These are phyloP conservation scores for Celastrina argiolus DNA, from an alignment of 2,888 invertebrate species.

Conservation along the genomic window DNA sequence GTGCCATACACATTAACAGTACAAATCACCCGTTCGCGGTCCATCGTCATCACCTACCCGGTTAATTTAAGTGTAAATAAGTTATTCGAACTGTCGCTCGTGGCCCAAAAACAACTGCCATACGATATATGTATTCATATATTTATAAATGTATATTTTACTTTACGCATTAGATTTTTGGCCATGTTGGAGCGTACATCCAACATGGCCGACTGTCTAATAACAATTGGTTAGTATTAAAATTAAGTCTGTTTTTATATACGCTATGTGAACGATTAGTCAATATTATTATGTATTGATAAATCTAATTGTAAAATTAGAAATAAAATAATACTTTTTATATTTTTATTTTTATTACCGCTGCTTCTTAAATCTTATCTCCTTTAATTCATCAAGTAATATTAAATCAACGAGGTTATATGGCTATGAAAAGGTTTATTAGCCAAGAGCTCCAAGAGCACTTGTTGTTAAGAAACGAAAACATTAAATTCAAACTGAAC, in stretches of 20 bases:
- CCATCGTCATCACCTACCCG: conserved; percentile 11
- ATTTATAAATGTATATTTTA: conserved; percentile 42
- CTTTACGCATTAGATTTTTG: conserved; percentile 63
- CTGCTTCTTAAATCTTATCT: too few species aligned
- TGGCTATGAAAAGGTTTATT: too few species aligned
- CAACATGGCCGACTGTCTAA: conserved; percentile 70
- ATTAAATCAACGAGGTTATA: too few species aligned
- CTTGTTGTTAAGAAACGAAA: too few species aligned
- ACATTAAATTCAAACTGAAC: too few species aligned
- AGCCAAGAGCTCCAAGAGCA: too few species aligned
- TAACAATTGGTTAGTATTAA: conserved; percentile 50
- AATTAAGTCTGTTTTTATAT: conserved; percentile 40
- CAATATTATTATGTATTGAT: conserved; percentile 53
- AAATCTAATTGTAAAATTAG: conserved; percentile 53
- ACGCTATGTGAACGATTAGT: conserved; percentile 46
- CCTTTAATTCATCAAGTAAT: too few species aligned
- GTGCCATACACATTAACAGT: conserved; percentile 51
- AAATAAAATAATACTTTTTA: conserved; percentile 62
- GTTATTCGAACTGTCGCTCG: conserved; percentile 26
- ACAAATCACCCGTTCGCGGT: conserved; percentile 17
- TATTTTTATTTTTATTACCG: conserved; percentile 34
- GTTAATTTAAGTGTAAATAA: conserved; percentile 26
- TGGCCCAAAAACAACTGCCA: conserved; percentile 40
- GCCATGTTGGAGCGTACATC: conserved; percentile 58
- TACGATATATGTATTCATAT: conserved; percentile 37